These are phyloP conservation scores for Pandemis heparana DNA, from an alignment of 2,888 invertebrate species.

Conservation along the genomic window DNA sequence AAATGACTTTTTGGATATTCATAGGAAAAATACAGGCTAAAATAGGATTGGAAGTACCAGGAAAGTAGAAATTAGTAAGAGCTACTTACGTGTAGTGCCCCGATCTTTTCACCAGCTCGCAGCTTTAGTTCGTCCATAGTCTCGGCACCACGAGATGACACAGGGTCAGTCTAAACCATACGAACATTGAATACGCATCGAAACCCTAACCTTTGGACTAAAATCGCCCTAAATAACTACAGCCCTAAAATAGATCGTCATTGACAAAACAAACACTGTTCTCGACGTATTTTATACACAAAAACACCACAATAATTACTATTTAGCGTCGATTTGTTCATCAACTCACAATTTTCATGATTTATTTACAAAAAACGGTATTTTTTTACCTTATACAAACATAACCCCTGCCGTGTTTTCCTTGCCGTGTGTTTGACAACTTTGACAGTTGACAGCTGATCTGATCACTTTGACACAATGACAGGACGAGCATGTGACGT, in stretches of 20 bases:
- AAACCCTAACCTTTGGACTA: slow-evolving; percentile 83
- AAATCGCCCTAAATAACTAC: slow-evolving; percentile 73
- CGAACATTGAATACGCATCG: slow-evolving; percentile 68
- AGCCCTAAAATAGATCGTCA: slow-evolving; percentile 76
- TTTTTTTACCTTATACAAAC: slow-evolving; percentile 63
- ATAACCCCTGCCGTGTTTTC: slow-evolving; percentile 60
- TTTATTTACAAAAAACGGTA: slow-evolving; percentile 33
- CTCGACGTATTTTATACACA: neutral
- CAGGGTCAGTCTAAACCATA: slow-evolving; percentile 63
- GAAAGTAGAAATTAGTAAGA: slow-evolving; percentile 54
- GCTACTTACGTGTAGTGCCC: slow-evolving; percentile 79
- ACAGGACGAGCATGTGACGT: slow-evolving; percentile 1
- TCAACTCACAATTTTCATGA: slow-evolving; percentile 14
- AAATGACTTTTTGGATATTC: neutral
- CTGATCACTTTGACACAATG: neutral
- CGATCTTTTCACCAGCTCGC: slow-evolving; percentile 79
- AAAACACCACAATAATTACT: neutral
- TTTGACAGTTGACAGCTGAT: slow-evolving; percentile 30
- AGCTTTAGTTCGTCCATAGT: slow-evolving; percentile 80
- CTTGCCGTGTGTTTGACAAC: slow-evolving; percentile 41
- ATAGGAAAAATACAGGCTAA: slow-evolving; percentile 25
- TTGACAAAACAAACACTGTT: slow-evolving; percentile 18
- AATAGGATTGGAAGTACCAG: slow-evolving; percentile 60
- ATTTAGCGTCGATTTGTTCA: neutral
- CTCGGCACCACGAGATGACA: slow-evolving; percentile 58